Conservation (phyloP, 2,113 vertebrate species). For the Sigmodon hispidus region DNA sequence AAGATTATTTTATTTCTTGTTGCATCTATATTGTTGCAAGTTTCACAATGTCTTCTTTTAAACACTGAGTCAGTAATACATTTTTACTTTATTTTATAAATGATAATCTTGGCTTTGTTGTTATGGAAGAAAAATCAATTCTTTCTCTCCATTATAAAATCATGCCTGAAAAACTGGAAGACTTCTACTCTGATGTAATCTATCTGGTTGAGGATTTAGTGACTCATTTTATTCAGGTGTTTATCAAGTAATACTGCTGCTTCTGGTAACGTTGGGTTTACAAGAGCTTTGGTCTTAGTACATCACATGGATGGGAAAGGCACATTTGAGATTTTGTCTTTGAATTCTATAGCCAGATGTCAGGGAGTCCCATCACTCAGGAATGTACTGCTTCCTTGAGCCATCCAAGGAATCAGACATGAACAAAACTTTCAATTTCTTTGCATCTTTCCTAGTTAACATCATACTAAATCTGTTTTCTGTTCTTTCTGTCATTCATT, state of each 20-base stretch:
- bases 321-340: background rate
- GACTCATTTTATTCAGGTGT: background rate
- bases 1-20: too few relatives aligned
- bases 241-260: background rate
- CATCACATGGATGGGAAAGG: background rate
- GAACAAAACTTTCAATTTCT: background rate
- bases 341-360: accelerated
- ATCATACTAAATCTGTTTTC: background rate
- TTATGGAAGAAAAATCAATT: too few relatives aligned
- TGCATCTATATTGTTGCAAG: too few relatives aligned
- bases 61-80: too few relatives aligned
- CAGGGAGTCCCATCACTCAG: background rate
- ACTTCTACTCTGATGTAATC: too few relatives aligned
- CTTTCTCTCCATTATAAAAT: too few relatives aligned
- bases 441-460: background rate
- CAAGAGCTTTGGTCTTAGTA: background rate
- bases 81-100: too few relatives aligned
- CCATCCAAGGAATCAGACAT: background rate
- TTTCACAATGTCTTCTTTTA: too few relatives aligned
- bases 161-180: too few relatives aligned
- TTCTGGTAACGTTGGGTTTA: background rate
- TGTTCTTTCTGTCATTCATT: background rate
- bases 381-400: background rate
- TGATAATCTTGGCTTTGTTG: too few relatives aligned
- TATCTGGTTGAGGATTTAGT: too few relatives aligned